These are phyloP conservation scores for Drosophila kohkoa DNA, from an alignment of 1,140 invertebrate species.

Conservation along the genomic window DNA sequence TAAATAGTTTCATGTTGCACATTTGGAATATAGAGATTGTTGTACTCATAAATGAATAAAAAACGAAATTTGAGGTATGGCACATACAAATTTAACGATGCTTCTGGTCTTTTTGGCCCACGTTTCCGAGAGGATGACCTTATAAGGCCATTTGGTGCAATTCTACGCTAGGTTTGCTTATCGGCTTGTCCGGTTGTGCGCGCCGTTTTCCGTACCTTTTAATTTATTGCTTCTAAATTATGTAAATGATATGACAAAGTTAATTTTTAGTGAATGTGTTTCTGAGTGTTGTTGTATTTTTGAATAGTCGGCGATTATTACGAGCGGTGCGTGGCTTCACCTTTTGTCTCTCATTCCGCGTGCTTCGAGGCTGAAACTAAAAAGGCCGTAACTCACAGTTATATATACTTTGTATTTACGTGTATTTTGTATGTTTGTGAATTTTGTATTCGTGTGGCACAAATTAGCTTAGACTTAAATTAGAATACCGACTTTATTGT, in stretches of 20 bases:
- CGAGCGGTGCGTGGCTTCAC: conserved; percentile 38
- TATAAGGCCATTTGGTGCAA: conserved; percentile 34
- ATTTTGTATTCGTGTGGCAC: conserved; percentile 22
- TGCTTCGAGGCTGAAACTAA: conserved; percentile 46
- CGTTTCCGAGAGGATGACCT: conserved; percentile 1
- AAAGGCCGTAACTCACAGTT: conserved; percentile 59
- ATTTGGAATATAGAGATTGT: background rate
- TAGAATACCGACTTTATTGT: conserved; percentile 51
- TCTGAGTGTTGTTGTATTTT: conserved; percentile 26
- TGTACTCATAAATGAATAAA: conserved; percentile 5
- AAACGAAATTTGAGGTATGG: background rate
- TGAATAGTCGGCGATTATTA: conserved; percentile 35
- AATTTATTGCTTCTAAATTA: conserved; percentile 79
- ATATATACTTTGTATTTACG: conserved; percentile 6
- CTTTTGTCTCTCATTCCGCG: conserved; percentile 37
- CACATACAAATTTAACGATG: background rate
- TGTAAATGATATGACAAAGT: conserved; percentile 76
- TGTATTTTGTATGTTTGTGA: conserved; percentile 22
- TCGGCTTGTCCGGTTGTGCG: conserved; percentile 27
- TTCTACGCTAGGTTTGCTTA: conserved; percentile 29
- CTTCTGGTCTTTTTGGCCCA: conserved; percentile 9
- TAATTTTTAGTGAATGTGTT: conserved; percentile 73
- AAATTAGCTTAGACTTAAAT: conserved; percentile 64
- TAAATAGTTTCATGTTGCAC: background rate
- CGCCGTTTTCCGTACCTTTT: conserved; percentile 62